Evolutionary conservation across 2,888 invertebrate genomes (phyloP), one percentile per base, ranked within the genome.

Genomic region (Teleogryllus oceanicus): DNA sequence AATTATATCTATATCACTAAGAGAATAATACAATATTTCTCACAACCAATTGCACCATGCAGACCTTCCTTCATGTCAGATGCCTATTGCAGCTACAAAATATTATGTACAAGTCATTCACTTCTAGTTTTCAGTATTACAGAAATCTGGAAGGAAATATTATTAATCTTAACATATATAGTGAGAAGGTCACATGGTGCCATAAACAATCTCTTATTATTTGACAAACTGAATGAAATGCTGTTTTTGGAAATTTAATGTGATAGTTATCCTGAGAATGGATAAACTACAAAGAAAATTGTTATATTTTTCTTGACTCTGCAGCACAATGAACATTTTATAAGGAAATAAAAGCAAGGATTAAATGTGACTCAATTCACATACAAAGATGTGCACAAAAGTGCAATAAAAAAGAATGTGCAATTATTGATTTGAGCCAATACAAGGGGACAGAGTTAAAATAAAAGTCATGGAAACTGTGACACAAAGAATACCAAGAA

Each of bases 331-430:
- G 4, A 62, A 62, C n/a, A 62, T 18, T 62, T 62, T 62, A 13
- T n/a, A 62, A 62, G 62, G 62, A 16, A 37, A 62, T 62, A 62
- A n/a, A 62, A 62, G 62, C 62, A 62, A 62, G 62, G 62, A 62
- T 62, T 62, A 62, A 62, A 62, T 62, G 62, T 62, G 62, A 62
- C 62, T 62, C 62, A 62, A 62, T 62, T 62, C 51, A 50, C 78
- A 78, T 78, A 50, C 50, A 50, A 78, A 16, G 49, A 78, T 20
- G 50, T 78, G 78, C 50, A 78, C 78, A 78, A 78, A 77, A 78
- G 78, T 78, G 78, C 78, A 49, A 50, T 50, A 78, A 77, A 78
- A 78, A 50, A 78, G 78, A 78, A 50, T 78, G 78, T 78, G 78
- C 78, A 51, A 78, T 78, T 50, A 20, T 24, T 78, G 62, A 62